Conservation (phyloP, 2,113 vertebrate species). For the Motacilla tschutschensis region DNA sequence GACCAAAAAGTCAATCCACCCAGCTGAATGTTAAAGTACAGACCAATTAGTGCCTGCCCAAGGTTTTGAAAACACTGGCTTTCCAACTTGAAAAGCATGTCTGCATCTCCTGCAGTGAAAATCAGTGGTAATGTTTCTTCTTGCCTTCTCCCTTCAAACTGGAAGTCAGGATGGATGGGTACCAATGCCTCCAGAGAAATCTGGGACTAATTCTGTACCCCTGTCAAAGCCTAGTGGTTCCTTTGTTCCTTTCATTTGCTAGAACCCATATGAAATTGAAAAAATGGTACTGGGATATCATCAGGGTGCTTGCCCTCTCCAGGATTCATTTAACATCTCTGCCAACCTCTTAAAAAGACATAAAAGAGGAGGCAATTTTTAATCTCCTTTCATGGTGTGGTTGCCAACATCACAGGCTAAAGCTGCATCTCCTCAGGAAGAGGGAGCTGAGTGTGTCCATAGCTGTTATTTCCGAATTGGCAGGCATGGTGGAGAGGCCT, state of each 20-base stretch:
- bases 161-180: neutral
- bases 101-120: neutral
- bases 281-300: neutral
- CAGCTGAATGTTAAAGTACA: neutral
- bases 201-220: neutral
- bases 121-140: neutral
- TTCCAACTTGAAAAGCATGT: neutral
- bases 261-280: neutral
- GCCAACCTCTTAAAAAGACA: conserved; percentile 14
- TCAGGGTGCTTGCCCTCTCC: neutral
- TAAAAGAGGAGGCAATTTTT: conserved; percentile 30
- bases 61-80: neutral
- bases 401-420: conserved; percentile 24
- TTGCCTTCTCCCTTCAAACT: neutral
- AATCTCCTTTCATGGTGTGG: conserved; percentile 2
- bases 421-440: conserved; percentile 36
- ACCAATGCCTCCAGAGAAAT: neutral
- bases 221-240: neutral
- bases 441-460: neutral
- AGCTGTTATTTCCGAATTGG: conserved; percentile 24
- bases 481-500: conserved; percentile 11
- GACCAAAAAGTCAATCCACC: neutral
- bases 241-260: neutral
- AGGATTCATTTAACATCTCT: neutral
- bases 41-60: neutral